Evolutionary conservation across 2,888 invertebrate genomes (phyloP), one percentile per base, ranked within the genome.

Genomic region (Cataglyphis altisquamis): DNA sequence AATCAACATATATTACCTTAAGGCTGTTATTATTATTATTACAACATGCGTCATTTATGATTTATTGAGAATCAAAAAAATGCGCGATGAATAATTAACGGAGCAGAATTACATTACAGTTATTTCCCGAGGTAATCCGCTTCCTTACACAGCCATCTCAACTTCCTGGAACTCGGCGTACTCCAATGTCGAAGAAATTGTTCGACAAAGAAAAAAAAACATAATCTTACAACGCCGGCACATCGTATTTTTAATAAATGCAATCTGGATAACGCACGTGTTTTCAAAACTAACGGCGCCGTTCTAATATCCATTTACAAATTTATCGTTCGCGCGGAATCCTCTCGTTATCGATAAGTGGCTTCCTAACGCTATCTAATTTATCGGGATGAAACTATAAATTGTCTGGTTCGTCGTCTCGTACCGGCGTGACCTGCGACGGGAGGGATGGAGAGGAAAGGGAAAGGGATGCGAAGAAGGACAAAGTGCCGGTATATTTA

Each of bases 401-500:
- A 86, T 48, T 70, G 87, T 85, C 70, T 77, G 78, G 62, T 63
- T 55, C 64, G 75, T 55, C 72, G 78, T 84, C 57, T 12, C 77
- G 55, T 25, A 81, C 66, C 80, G 29, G 63, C 84, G 78, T 63
- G 29, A 80, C 45, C 57, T 36, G 57, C 68, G 81, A 29, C 45
- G 21, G 81, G 18, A 18, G 45, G 45, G 48, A 52, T 18, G 15
- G 45, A 8, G n/a, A n/a, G 48, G 18, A n/a, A 8, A n/a, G 64
- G 64, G 18, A 74, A 41, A 41, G 73, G 57, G 66, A 75, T 55
- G 86, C 67, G 86, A 87, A 88, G 87, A 92, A 84, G 89, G 88
- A 90, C 89, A 92, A 91, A 86, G 87, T 89, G 90, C 73, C 87
- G 87, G 87, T 91, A 88, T 88, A 90, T 92, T 91, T 91, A 91